These are phyloP conservation scores for Dascillus cervinus DNA, from an alignment of 2,888 invertebrate species.

Conservation along the genomic window DNA sequence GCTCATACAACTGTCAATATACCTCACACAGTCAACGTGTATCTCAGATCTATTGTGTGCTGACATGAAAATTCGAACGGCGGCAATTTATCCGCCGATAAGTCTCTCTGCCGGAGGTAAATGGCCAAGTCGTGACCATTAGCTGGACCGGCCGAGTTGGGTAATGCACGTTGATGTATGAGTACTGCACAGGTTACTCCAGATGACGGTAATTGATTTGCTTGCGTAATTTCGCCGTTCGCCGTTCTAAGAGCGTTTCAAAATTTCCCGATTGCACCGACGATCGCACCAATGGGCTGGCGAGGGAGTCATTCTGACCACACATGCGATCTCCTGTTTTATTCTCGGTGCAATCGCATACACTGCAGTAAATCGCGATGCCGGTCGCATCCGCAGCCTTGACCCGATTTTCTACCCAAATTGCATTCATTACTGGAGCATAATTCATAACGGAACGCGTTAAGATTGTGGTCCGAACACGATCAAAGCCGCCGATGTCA, in stretches of 20 bases:
- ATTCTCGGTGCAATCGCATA: no score
- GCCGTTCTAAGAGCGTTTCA: no score
- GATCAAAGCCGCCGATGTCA: conserved; percentile 25
- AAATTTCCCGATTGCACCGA: no score
- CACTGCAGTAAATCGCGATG: no score
- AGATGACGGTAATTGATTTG: conserved; percentile 26
- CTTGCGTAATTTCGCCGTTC: conserved; percentile 16
- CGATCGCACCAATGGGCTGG: no score
- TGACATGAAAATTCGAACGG: conserved; percentile 49
- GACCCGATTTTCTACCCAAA: no score
- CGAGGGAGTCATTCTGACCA: no score
- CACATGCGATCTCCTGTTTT: no score
- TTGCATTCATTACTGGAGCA: no score
- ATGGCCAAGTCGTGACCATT: conserved; percentile 55
- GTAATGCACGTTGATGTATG: conserved; percentile 30
- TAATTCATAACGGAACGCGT: no score
- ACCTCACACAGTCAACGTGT: conserved; percentile 40
- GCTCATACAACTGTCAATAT: conserved; percentile 40
- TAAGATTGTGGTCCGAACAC: no score
- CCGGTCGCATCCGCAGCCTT: no score
- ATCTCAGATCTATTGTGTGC: conserved; percentile 41
- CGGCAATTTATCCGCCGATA: conserved; percentile 50
- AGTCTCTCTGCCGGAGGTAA: conserved; percentile 54
- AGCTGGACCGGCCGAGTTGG: conserved; percentile 30
- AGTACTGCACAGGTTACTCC: conserved; percentile 17